Percentiles rank a stretch among this genome's conserved stretches.
Conservation (phyloP, 2,888 invertebrate genomes). For the Flexamia atlantica region DNA sequence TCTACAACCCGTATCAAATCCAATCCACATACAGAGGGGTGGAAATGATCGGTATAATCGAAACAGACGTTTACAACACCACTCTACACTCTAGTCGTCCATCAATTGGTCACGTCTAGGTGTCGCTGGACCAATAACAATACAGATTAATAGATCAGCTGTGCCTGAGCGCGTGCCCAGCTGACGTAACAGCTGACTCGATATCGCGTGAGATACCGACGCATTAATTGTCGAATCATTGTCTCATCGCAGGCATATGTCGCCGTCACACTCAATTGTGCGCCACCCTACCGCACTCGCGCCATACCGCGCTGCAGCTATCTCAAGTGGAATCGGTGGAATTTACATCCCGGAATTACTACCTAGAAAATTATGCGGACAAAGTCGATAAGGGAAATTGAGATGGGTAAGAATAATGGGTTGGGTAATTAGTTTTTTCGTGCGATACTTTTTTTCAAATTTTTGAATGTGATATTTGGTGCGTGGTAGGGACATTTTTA, state of each 20-base stretch:
- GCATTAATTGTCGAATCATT: conserved; percentile 54
- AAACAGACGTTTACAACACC: not conserved
- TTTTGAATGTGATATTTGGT: too few relatives aligned
- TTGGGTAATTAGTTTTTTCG: too few relatives aligned
- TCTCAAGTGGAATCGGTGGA: conserved; percentile 26
- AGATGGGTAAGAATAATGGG: too few relatives aligned
- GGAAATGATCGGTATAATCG: too few relatives aligned
- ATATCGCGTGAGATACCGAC: conserved; percentile 52
- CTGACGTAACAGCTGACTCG: conserved; percentile 41
- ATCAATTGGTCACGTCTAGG: conserved; percentile 46
- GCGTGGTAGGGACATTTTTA: too few relatives aligned
- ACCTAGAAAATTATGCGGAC: not conserved
- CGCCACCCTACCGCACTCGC: not conserved
- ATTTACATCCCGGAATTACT: conserved; percentile 44
- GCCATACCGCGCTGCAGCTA: not conserved
- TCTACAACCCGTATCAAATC: too few relatives aligned
- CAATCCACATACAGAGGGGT: not conserved
- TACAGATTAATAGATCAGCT: conserved; percentile 37
- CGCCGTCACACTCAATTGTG: conserved; percentile 44
- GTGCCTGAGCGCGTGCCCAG: not conserved
- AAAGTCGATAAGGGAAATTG: not conserved
- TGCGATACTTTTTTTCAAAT: too few relatives aligned
- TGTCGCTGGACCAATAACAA: conserved; percentile 28
- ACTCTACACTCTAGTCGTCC: not conserved
- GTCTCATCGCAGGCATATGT: conserved; percentile 38